phyloP scores from a whole-genome alignment of 2,888 invertebrate genomes.

The Oligia strigilis region DNA sequence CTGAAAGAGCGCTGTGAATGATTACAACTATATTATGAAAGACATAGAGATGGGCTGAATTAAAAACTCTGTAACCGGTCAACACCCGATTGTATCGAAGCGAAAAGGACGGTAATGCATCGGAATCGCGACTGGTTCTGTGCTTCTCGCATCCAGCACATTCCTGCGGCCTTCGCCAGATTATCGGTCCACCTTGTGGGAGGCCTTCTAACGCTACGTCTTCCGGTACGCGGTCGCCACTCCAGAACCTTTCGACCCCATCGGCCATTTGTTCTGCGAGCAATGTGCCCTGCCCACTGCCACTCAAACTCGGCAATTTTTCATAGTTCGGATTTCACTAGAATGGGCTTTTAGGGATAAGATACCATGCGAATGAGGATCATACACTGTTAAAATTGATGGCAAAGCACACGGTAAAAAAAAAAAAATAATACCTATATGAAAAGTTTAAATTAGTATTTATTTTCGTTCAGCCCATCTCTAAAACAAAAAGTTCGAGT shows the following conservation, averaged over 20 bases:
- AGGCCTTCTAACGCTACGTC: neutral
- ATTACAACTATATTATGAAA: constrained; percentile 20
- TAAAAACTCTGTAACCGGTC: neutral
- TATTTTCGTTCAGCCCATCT: constrained; percentile 11
- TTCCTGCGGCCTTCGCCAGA: neutral
- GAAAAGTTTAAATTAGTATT: neutral
- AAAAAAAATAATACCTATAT: neutral
- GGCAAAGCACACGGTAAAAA: too few species aligned
- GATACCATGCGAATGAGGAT: neutral
- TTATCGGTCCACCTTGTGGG: neutral
- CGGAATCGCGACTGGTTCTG: neutral
- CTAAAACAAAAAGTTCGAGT: neutral
- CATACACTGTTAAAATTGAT: too few species aligned
- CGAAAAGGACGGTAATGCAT: neutral
- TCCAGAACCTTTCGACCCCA: neutral
- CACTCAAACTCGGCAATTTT: neutral
- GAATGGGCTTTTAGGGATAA: neutral
- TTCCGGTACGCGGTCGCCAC: too few species aligned
- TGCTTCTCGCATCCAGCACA: neutral
- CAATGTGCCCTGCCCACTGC: neutral
- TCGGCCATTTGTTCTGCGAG: neutral
- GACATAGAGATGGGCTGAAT: constrained; percentile 17
- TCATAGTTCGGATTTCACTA: neutral
- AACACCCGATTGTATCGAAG: neutral
- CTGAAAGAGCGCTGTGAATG: constrained; percentile 50